phyloP scores from a whole-genome alignment of 2,113 vertebrate genomes.

The Nyctereutes procyonoides region DNA sequence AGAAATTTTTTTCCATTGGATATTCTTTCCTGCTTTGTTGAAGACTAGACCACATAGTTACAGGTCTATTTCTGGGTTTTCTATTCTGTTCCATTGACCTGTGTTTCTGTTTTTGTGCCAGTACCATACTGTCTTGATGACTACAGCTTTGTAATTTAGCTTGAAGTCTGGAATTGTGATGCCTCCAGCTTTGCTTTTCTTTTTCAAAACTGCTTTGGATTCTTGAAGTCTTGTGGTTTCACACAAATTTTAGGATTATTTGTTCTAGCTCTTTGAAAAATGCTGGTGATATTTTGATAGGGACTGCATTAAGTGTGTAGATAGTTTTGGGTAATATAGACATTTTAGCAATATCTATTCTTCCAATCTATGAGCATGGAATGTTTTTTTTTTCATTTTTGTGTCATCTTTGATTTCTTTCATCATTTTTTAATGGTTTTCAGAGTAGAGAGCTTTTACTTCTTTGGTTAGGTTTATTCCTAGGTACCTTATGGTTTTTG shows the following conservation, averaged over 20 bases:
- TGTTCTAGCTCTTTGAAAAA: neutral
- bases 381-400: neutral
- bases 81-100: neutral
- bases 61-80: neutral
- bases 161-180: neutral
- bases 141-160: neutral
- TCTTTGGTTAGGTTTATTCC: neutral
- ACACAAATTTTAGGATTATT: neutral
- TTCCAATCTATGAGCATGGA: neutral
- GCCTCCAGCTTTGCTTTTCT: neutral
- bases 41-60: neutral
- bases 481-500: neutral
- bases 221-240: neutral
- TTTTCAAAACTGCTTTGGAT: neutral
- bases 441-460: neutral
- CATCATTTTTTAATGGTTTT: neutral
- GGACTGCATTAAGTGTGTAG: neutral
- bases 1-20: neutral
- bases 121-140: neutral
- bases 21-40: neutral
- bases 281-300: no score
- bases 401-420: neutral
- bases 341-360: neutral
- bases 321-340: neutral
- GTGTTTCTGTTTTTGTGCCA: neutral